A percentile compares a stretch with the other conserved stretches of the same genome.
Conservation (phyloP, 2,888 invertebrate genomes). For the Orthosia incerta region DNA sequence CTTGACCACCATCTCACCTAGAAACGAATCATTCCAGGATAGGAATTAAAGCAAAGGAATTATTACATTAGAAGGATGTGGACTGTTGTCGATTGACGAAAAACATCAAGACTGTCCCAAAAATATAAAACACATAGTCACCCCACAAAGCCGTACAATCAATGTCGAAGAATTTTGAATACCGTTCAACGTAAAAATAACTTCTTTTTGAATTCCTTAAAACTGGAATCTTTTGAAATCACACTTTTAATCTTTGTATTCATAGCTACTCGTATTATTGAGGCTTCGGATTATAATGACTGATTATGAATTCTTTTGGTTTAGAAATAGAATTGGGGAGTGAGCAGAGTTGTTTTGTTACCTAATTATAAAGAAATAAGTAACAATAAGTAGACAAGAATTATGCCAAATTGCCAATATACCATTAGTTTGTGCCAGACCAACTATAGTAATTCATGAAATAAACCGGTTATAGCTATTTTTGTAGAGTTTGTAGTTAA, state of each 20-base stretch:
- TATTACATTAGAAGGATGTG: no score
- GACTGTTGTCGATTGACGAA: no score
- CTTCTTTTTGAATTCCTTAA: conserved; percentile 53
- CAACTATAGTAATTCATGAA: no score
- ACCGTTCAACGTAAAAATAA: conserved; percentile 41
- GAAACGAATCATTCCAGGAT: no score
- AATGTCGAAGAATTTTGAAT: conserved; percentile 50
- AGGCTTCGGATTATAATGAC: conserved; percentile 5
- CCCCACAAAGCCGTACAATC: conserved; percentile 31
- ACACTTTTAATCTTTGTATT: conserved; percentile 26
- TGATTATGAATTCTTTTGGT: conserved; percentile 15
- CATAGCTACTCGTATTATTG: conserved; percentile 10
- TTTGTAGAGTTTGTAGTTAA: no score
- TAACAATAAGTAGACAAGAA: neutral
- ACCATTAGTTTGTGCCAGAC: no score
- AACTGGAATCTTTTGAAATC: conserved; percentile 52
- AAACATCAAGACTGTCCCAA: conserved; percentile 14
- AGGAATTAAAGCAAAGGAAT: no score
- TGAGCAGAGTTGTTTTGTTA: neutral
- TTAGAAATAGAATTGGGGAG: conserved; percentile 12
- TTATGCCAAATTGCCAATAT: neutral
- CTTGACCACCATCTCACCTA: no score
- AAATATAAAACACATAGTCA: conserved; percentile 15
- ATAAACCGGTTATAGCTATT: no score
- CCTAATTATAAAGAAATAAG: neutral